A percentile compares a stretch with the other conserved stretches of the same genome.
These are phyloP conservation scores for Spatulosminthurus flaviceps DNA, from an alignment of 2,888 invertebrate species.

Conservation along the genomic window DNA sequence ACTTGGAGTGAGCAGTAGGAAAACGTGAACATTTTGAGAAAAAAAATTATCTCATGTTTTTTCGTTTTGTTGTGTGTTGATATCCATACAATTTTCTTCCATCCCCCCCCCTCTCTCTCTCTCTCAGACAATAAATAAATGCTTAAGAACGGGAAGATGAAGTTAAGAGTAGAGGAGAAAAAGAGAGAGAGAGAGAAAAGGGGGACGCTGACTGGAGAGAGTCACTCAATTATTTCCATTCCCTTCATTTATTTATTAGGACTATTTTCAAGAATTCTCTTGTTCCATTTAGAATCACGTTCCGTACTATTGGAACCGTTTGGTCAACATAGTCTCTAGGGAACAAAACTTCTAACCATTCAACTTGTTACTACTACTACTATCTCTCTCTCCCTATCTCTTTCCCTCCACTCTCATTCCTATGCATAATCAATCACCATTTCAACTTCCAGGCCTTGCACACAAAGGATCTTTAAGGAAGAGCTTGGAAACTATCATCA, in stretches of 20 bases:
- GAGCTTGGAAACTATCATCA: background rate
- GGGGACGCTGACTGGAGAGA: conserved; percentile 34
- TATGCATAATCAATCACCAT: conserved; percentile 37
- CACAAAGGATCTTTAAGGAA: background rate
- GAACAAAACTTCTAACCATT: background rate
- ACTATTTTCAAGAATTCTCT: conserved; percentile 21
- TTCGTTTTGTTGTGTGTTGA: background rate
- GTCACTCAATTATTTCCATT: conserved; percentile 47
- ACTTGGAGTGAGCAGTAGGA: too few relatives aligned
- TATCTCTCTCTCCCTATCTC: too few relatives aligned
- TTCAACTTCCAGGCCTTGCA: too few relatives aligned
- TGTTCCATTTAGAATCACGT: background rate
- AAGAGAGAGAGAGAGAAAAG: conserved; percentile 16
- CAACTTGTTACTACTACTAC: background rate
- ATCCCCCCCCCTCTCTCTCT: background rate
- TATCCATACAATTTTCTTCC: background rate
- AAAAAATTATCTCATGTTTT: background rate
- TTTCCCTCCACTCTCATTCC: conserved; percentile 6
- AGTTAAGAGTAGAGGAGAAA: background rate
- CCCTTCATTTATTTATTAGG: conserved; percentile 48
- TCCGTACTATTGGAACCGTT: conserved; percentile 4
- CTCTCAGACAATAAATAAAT: conserved; percentile 19
- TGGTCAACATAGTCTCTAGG: conserved; percentile 1
- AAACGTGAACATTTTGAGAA: background rate
- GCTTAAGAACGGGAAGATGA: conserved; percentile 13